Evolutionary conservation across 2,797 vertebrate species (phyloP).

Genomic region (Pipistrellus nathusii): DNA sequence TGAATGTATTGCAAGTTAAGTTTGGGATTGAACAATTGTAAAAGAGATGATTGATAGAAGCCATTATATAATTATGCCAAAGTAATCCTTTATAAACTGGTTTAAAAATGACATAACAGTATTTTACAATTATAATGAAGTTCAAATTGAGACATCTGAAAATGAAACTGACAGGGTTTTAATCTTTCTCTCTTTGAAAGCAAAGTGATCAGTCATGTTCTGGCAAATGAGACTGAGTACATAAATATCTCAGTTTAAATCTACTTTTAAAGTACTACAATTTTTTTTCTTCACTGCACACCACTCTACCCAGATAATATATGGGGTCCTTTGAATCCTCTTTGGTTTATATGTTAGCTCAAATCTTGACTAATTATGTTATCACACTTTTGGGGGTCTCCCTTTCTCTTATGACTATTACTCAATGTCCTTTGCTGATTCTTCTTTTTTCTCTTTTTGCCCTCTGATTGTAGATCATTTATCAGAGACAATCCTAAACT

Average conservation of each 20-base stretch:
- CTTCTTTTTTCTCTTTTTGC: not conserved
- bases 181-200: slow-evolving; percentile 68
- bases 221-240: slow-evolving; percentile 50
- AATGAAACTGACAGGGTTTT: slow-evolving; percentile 74
- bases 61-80: slow-evolving; percentile 62
- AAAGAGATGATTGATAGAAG: slow-evolving; percentile 63
- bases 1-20: slow-evolving; percentile 39
- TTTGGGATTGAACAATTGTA: slow-evolving; percentile 48
- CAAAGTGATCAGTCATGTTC: slow-evolving; percentile 66
- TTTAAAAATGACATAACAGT: slow-evolving; percentile 73
- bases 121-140: slow-evolving; percentile 77
- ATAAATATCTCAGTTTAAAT: slow-evolving; percentile 66
- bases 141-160: slow-evolving; percentile 68
- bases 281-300: slow-evolving; percentile 36
- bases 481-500: not conserved
- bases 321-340: not conserved
- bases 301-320: slow-evolving; percentile 35
- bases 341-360: not conserved
- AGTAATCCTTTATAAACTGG: slow-evolving; percentile 71
- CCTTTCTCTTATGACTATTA: not conserved
- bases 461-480: not conserved
- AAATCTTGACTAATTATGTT: not conserved
- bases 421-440: not conserved
- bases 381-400: not conserved
- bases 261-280: slow-evolving; percentile 55